phyloP scores from a whole-genome alignment of 2,888 invertebrate species.

The Parnassius apollo region DNA sequence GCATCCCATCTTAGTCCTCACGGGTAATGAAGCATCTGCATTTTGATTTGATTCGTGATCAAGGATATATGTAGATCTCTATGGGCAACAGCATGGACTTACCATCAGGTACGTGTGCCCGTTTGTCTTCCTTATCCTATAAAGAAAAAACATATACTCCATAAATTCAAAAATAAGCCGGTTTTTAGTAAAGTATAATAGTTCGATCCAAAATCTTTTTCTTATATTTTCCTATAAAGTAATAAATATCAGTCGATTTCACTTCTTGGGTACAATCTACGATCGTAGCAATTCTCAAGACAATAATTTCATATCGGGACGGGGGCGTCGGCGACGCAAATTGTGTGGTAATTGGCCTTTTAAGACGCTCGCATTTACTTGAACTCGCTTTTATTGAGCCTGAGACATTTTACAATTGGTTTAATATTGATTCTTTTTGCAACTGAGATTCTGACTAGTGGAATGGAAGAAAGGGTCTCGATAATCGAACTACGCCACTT shows the following conservation, averaged over 20 bases:
- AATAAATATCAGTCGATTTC: slow-evolving; percentile 40
- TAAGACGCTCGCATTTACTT: slow-evolving; percentile 61
- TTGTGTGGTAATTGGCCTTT: slow-evolving; percentile 77
- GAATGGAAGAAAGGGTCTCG: background rate
- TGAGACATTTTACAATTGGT: slow-evolving; percentile 40
- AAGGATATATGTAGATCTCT: no score
- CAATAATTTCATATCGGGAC: slow-evolving; percentile 67
- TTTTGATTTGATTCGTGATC: no score
- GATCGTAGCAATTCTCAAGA: slow-evolving; percentile 46
- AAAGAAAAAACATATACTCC: no score
- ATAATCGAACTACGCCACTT: no score
- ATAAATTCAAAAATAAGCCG: no score
- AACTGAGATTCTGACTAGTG: background rate
- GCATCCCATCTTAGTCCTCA: no score
- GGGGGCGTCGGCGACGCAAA: slow-evolving; percentile 58
- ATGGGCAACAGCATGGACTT: no score
- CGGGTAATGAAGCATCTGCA: no score
- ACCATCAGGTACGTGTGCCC: no score
- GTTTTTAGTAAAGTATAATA: no score
- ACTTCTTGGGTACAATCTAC: slow-evolving; percentile 42
- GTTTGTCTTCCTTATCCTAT: no score
- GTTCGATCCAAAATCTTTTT: no score
- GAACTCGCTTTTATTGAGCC: slow-evolving; percentile 58
- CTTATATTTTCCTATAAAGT: background rate
- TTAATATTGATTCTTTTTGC: slow-evolving; percentile 15